Base-by-base conservation (phyloP, 2,888 invertebrate species). In the Pomacea canaliculata region DNA sequence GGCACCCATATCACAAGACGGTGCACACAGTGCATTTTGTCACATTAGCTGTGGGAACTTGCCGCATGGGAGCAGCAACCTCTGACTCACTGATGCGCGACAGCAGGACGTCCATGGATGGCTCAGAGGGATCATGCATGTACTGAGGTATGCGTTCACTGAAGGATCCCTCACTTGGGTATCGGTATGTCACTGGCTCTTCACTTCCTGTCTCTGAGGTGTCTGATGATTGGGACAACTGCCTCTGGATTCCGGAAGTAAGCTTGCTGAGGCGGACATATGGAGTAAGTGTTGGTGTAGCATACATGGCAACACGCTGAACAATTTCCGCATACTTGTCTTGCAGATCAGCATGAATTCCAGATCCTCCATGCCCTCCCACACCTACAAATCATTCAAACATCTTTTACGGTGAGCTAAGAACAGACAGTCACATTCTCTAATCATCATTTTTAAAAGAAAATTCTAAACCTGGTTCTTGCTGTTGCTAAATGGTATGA, bases 351-450 rank as follows among this genome's bases (percentile, higher is more conserved):
- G 89, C 89, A 79, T 89, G 88, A 48, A 89, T 85, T 60, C 91
- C 91, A 49, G 87, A 86, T 4, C 91, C 90, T 23, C 91, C 91
- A 80, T 91, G 91, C n/a, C 91, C 91, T 56, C 91, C 91, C 27
- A 90, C 86, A 73, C 90, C 90, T 89, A 79, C 19, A 80, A 79
- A 46, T 23, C n/a, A 56, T 56, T 56, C 51, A 56, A 56, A 56
- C 0, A 56, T 16, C 56, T 70, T 23, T 37, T 10, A 23, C 12
- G 10, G 10, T 27, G 12, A 65, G 12, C 16, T 12, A 23, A 65
- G 19, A 65, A 37, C 8, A 27, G 65, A 7, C 23, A 65, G 10
- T 19, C 23, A 69, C 46, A 69, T 37, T 8, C 12, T 10, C n/a
- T 19, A 13, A 19, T 19, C 10, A 13, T 8, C 9, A 56, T 10